Percentiles rank a stretch among this genome's conserved stretches.
Conservation (phyloP, 2,113 vertebrate genomes). For the Neotoma lepida region DNA sequence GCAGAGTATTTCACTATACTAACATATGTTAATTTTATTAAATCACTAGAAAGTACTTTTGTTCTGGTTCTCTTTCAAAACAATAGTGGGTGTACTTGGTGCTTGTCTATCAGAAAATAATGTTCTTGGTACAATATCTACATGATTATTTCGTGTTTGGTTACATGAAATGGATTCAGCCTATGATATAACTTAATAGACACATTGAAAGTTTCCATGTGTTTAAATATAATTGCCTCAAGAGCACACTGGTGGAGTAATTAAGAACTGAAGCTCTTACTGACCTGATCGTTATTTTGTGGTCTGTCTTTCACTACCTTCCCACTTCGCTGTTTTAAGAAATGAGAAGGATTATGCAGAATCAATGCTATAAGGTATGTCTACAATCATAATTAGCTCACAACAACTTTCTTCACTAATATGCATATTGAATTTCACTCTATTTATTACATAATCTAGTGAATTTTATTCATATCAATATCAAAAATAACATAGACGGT, state of each 20-base stretch:
- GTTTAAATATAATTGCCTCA: conserved; percentile 40
- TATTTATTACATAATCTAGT: conserved; percentile 21
- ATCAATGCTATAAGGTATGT: conserved; percentile 37
- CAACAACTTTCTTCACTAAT: conserved; percentile 52
- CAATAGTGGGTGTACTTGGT: background rate
- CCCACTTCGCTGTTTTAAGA: conserved; percentile 62
- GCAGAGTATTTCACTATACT: background rate
- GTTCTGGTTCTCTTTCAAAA: background rate
- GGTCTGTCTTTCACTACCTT: conserved; percentile 28
- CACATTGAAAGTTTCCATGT: background rate
- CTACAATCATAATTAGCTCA: conserved; percentile 52
- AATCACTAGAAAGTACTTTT: conserved; percentile 25
- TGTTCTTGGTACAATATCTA: background rate
- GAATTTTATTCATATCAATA: conserved; percentile 41
- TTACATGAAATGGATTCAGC: background rate
- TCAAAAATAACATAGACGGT: conserved; percentile 36
- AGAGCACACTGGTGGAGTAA: conserved; percentile 21
- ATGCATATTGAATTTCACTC: conserved; percentile 23
- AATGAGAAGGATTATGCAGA: conserved; percentile 67
- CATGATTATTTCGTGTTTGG: background rate
- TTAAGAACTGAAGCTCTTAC: conserved; percentile 36
- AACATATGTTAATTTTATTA: conserved; percentile 21
- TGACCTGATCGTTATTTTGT: conserved; percentile 64
- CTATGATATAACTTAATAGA: background rate
- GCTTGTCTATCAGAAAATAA: background rate